Evolutionary conservation across 1,140 invertebrate species (phyloP), one percentile per base, ranked within the genome.

Genomic region (Heterodera carotae): DNA sequence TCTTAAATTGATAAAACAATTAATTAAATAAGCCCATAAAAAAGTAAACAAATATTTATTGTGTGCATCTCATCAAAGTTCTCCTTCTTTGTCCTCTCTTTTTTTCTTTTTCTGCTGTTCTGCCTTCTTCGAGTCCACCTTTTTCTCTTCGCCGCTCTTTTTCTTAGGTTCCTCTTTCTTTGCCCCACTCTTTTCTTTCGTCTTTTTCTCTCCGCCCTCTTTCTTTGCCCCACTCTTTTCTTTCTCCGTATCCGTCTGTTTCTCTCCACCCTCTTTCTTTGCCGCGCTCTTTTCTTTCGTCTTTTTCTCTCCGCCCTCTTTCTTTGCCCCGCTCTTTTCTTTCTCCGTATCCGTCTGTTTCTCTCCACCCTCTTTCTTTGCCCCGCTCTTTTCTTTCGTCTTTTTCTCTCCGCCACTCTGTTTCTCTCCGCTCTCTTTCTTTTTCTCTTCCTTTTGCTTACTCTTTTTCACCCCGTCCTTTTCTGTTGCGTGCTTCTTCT

Each of bases 241-340:
- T n/a, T n/a, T n/a, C n/a, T n/a, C n/a, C n/a, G n/a, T n/a, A 12
- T 73, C 48, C 67, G 69, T 67, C 56, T 69, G 64, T 48, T 73
- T 77, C 34, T 78, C 56, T 2, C 25, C 25, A 6, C 27, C 67
- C 73, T 81, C 29, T n/a, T 33, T 7, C 73, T 27, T 34, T 62
- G 83, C 66, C 5, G 81, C 56, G 29, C 84, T 85, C 66, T 72
- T 67, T 64, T 87, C 84, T 86, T 87, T 87, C 39, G 76, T 76
- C 34, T 76, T 72, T 39, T 15, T 39, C 36, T 76, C 34, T 74
- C 75, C 48, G 18, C n/a, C 53, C 25, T 15, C 62, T 36, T 31
- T 53, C 10, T 64, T 75, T n/a, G 4, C 15, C 59, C n/a, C n/a
- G n/a, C 43, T 77, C 29, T 77, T 76, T 33, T 7, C 72, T 27